Conservation (phyloP, 2,113 vertebrate genomes). For the Callithrix jacchus region DNA sequence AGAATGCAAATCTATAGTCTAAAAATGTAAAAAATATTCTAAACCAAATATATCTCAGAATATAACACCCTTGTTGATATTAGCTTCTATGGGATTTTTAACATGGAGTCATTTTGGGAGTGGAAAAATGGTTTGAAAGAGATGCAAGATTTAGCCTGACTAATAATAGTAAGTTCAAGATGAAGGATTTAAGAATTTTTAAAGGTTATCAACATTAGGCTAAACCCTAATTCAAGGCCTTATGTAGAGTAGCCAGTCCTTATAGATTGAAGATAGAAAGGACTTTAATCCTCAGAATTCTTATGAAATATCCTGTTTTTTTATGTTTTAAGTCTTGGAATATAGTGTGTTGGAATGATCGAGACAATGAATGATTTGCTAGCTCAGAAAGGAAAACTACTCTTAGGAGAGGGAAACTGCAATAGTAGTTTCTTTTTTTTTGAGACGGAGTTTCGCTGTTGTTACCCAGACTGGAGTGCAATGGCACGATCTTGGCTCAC, state of each 20-base stretch:
- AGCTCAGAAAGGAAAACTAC: conserved; percentile 19
- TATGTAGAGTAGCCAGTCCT: neutral
- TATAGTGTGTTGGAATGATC: neutral
- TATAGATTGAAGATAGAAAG: conserved; percentile 19
- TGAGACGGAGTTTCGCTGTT: too few species aligned
- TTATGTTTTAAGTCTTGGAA: conserved; percentile 21
- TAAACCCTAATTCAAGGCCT: neutral
- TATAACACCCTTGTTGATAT: neutral
- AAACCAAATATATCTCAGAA: too few species aligned
- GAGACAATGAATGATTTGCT: conserved; percentile 33
- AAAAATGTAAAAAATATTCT: too few species aligned
- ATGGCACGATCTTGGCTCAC: too few species aligned
- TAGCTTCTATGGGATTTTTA: neutral
- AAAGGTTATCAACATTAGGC: conserved; percentile 7
- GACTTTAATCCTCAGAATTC: neutral
- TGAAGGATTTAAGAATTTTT: conserved; percentile 8
- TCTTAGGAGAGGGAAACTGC: neutral
- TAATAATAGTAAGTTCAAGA: conserved; percentile 45
- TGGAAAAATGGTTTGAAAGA: neutral
- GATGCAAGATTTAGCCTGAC: conserved; percentile 38
- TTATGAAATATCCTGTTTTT: conserved; percentile 16
- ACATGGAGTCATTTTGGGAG: conserved; percentile 17
- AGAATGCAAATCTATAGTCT: too few species aligned
- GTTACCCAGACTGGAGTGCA: too few species aligned
- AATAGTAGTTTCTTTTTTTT: too few species aligned